A percentile compares a stretch with the other conserved stretches of the same genome.
Conservation (phyloP, 37 sponge, comb jelly and placozoan species). For the Cladorhizidae sp. region DNA sequence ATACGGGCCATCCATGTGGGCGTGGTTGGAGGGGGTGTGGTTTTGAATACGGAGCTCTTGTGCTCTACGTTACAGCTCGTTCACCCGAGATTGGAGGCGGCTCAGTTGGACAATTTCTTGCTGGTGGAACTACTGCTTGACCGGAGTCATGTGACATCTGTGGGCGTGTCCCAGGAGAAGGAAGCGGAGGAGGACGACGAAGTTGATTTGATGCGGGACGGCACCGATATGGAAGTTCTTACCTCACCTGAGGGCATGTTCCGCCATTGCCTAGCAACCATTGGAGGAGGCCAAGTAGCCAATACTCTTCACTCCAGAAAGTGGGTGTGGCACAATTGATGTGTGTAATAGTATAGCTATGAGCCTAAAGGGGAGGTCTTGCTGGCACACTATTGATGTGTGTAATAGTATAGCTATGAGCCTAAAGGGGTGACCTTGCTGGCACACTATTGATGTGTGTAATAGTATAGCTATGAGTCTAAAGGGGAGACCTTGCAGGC, state of each 20-base stretch:
- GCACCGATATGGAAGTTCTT: conserved; percentile 1
- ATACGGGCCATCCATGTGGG: not conserved
- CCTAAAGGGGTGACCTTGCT: too few relatives aligned
- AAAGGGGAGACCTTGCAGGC: too few relatives aligned
- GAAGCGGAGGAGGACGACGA: not conserved
- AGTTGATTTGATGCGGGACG: not conserved
- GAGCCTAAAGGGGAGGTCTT: too few relatives aligned
- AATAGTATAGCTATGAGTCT: too few relatives aligned
- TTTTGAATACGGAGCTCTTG: conserved; percentile 10
- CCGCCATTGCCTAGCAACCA: not conserved
- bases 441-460: too few relatives aligned
- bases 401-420: too few relatives aligned
- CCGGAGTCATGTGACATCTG: conserved; percentile 2
- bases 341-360: not conserved
- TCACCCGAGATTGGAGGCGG: conserved; percentile 7
- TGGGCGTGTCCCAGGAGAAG: conserved; percentile 18
- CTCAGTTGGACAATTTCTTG: not conserved
- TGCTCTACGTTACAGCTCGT: conserved; percentile 21
- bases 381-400: too few relatives aligned
- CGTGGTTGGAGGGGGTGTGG: conserved; percentile 7
- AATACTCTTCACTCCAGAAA: not conserved
- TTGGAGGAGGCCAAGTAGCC: not conserved
- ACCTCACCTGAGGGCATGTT: conserved; percentile 5
- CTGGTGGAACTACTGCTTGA: not conserved
- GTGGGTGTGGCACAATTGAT: conserved; percentile 6